Percentiles rank a stretch among this genome's conserved stretches.
Evolutionary conservation across 2,113 vertebrate species (phyloP).

Genomic region (Pedetes capensis): DNA sequence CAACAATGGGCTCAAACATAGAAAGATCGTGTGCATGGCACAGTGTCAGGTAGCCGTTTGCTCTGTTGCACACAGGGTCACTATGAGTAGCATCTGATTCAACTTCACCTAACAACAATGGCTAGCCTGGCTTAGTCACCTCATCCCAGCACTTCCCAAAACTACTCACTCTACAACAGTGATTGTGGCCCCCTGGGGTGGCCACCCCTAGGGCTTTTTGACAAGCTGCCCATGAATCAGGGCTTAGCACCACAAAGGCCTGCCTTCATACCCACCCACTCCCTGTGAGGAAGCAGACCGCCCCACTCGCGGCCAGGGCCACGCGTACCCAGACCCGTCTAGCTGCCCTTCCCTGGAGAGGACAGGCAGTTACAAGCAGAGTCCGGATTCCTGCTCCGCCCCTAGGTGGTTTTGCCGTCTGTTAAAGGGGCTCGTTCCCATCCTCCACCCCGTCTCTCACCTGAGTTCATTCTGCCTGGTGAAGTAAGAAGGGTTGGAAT

Average conservation of each 20-base stretch:
- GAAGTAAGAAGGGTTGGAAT: slow-evolving; percentile 2
- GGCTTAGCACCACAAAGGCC: not conserved
- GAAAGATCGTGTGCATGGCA: too few relatives aligned
- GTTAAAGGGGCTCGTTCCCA: not conserved
- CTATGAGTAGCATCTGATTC: too few relatives aligned
- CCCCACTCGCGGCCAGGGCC: not conserved
- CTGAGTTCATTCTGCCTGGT: not conserved
- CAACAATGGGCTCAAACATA: too few relatives aligned
- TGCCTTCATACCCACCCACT: not conserved
- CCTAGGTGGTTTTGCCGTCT: not conserved
- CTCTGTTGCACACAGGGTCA: too few relatives aligned
- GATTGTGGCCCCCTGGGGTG: not conserved
- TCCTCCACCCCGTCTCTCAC: not conserved
- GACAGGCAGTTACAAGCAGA: not conserved
- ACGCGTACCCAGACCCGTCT: not conserved
- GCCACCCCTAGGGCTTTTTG: not conserved
- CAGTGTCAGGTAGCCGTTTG: too few relatives aligned
- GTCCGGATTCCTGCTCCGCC: not conserved
- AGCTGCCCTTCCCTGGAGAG: not conserved
- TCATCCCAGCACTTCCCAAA: not conserved
- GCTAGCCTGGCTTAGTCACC: not conserved
- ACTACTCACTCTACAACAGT: not conserved
- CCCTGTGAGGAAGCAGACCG: not conserved
- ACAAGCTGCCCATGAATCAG: not conserved
- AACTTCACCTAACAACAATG: too few relatives aligned